phyloP scores from a whole-genome alignment of 2,888 invertebrate species.

The Drosophila differens region DNA sequence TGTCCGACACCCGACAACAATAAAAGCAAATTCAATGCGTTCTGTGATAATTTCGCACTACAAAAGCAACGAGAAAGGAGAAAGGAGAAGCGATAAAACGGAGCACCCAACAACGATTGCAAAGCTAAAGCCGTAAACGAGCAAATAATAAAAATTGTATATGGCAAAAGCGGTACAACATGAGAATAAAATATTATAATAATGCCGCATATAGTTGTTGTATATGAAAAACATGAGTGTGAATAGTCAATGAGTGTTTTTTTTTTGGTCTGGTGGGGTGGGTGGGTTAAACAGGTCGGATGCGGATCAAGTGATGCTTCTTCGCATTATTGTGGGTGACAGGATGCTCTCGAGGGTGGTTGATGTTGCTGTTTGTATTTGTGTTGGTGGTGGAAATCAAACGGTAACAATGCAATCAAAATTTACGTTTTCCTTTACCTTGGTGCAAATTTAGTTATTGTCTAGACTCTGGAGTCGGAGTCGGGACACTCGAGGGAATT shows the following conservation, averaged over 20 bases:
- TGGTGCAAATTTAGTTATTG: conserved; percentile 80
- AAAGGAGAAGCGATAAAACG: conserved; percentile 44
- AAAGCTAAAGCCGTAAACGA: conserved; percentile 62
- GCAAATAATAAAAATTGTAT: conserved; percentile 75
- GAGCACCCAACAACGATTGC: conserved; percentile 16
- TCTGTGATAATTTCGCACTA: conserved; percentile 76
- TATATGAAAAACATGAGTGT: conserved; percentile 74
- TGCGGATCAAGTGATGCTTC: conserved; percentile 39
- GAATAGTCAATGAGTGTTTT: conserved; percentile 79
- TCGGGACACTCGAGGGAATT: conserved; percentile 59
- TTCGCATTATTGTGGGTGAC: conserved; percentile 33
- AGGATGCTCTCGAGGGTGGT: conserved; percentile 26
- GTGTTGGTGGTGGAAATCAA: conserved; percentile 69
- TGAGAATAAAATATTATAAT: conserved; percentile 55
- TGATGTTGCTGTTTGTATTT: conserved; percentile 12
- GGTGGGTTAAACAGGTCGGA: conserved; percentile 33
- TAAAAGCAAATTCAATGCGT: conserved; percentile 79
- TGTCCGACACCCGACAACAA: conserved; percentile 59
- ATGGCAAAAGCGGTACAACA: conserved; percentile 33
- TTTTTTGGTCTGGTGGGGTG: not conserved
- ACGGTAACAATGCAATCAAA: conserved; percentile 81
- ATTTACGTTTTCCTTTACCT: conserved; percentile 66
- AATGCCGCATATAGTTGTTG: conserved; percentile 15
- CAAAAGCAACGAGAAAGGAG: conserved; percentile 55
- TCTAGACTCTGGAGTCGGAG: conserved; percentile 44